Evolutionary conservation across 2,113 vertebrate species (phyloP), one percentile per base, ranked within the genome.

Genomic region (Empidonax traillii): DNA sequence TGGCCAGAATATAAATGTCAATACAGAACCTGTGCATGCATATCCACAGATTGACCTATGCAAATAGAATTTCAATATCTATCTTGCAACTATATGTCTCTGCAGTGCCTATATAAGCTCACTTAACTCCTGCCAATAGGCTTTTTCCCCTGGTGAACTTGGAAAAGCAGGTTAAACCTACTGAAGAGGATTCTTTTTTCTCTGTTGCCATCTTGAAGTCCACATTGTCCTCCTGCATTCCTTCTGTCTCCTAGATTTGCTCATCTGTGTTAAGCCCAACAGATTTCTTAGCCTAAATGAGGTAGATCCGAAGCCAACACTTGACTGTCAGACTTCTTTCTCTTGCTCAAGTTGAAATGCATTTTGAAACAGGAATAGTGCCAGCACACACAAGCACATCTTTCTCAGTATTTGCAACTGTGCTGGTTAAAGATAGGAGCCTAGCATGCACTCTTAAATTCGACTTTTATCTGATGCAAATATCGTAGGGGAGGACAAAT

Each of bases 121-220:
- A 51, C 17, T 85, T 87, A 67, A 67, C 44, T 74, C 46, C 37
- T 71, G 14, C 14, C 43, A 49, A 67, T 23, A 58, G 97, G 75
- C 98, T 98, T 83, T 99, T 98, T 91, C 98, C 98, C 89, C 98
- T 97, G 59, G 98, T 98, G 97, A 99, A 96, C 98, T 98, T 98
- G 39, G 98, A 98, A 94, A 99, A 99, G 97, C 68, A 99, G 96
- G 89, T 98, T 97, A 92, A 99, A 98, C 6, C 96, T 99, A 55
- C 98, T 98, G n/a, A 98, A 98, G 62, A 99, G 96, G 96, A 98
- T 18, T 95, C 98, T 91, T 99, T 98, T 87, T 99, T 98, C 8
- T 98, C 98, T 3, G 98, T 98, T 18, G 98, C 98, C 97, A 98
- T 98, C 94, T 93, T 93, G 24, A 99, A 99, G 96, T 99, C 98